These are phyloP conservation scores for Globodera ellingtonae DNA, from an alignment of 1,140 invertebrate genomes.

Conservation along the genomic window DNA sequence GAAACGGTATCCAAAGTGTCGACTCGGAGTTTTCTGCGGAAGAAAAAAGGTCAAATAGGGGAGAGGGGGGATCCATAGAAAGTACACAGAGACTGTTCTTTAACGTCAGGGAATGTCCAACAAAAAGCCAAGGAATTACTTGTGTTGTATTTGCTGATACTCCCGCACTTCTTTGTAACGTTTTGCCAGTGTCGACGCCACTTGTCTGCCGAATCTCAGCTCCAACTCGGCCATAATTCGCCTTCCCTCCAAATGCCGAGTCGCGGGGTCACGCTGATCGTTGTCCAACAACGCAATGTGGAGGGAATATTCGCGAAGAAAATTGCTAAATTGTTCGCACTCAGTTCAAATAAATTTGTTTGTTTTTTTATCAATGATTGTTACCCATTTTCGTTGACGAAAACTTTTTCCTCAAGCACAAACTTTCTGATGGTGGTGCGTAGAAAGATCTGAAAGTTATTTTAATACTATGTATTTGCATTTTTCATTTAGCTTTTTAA, in stretches of 20 bases:
- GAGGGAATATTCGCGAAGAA: constrained; percentile 47
- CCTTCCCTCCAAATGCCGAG: constrained; percentile 48
- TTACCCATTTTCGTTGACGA: constrained; percentile 7
- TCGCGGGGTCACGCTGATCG: constrained; percentile 45
- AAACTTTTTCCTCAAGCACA: constrained; percentile 51
- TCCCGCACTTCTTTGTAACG: constrained; percentile 34
- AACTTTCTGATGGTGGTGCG: constrained; percentile 55
- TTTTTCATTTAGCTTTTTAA: not conserved
- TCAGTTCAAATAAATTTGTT: not conserved
- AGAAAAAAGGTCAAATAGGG: not conserved
- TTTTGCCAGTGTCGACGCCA: constrained; percentile 29
- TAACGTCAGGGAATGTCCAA: too few relatives aligned
- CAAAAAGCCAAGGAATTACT: not conserved
- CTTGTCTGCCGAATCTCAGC: constrained; percentile 27
- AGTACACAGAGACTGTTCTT: too few relatives aligned
- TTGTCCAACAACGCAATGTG: constrained; percentile 49
- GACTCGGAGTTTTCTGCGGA: constrained; percentile 35
- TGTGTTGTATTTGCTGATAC: constrained; percentile 39
- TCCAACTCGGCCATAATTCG: constrained; percentile 45
- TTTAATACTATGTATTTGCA: too few relatives aligned
- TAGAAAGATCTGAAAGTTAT: not conserved
- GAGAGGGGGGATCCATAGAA: too few relatives aligned
- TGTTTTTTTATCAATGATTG: not conserved
- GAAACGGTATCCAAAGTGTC: constrained; percentile 28
- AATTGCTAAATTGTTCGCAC: constrained; percentile 44